Evolutionary conservation across 2,888 invertebrate species (phyloP).

Genomic region (Ceratothoa steindachneri): DNA sequence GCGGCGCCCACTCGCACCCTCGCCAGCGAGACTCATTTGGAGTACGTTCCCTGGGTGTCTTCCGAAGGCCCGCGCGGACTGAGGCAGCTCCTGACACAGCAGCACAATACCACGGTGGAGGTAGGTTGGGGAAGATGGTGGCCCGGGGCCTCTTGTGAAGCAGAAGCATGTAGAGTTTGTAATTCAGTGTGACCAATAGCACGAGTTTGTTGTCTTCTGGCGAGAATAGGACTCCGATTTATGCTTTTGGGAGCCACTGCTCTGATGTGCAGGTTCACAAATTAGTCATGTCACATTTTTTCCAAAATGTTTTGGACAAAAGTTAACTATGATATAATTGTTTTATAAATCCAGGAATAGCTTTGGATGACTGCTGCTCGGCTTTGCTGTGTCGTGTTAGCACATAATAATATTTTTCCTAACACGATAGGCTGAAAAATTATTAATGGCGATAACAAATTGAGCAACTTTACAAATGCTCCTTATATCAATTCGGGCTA

Average conservation of each 20-base stretch:
- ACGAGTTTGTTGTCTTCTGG: neutral
- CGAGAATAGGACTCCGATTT: neutral
- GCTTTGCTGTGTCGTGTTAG: no score
- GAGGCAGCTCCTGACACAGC: slow-evolving; percentile 52
- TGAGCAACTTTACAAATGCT: no score
- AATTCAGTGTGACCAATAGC: neutral
- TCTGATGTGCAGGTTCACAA: no score
- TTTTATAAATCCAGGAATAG: no score
- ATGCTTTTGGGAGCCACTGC: neutral
- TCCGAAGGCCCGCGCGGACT: slow-evolving; percentile 59
- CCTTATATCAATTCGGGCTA: no score
- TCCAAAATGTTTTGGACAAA: no score
- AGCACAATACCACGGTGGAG: slow-evolving; percentile 49
- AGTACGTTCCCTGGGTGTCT: slow-evolving; percentile 73
- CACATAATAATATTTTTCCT: no score
- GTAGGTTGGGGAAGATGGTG: slow-evolving; percentile 1
- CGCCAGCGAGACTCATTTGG: slow-evolving; percentile 51
- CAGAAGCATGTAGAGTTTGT: neutral
- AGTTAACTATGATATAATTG: no score
- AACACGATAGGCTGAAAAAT: no score
- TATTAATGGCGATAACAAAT: no score
- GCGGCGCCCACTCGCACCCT: neutral
- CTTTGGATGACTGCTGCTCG: no score
- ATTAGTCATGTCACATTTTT: slow-evolving; percentile 18
- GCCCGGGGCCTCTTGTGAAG: slow-evolving; percentile 53